Percentiles rank a stretch among this genome's conserved stretches.
These are phyloP conservation scores for Channa argus DNA, from an alignment of 2,113 vertebrate species.

Conservation along the genomic window DNA sequence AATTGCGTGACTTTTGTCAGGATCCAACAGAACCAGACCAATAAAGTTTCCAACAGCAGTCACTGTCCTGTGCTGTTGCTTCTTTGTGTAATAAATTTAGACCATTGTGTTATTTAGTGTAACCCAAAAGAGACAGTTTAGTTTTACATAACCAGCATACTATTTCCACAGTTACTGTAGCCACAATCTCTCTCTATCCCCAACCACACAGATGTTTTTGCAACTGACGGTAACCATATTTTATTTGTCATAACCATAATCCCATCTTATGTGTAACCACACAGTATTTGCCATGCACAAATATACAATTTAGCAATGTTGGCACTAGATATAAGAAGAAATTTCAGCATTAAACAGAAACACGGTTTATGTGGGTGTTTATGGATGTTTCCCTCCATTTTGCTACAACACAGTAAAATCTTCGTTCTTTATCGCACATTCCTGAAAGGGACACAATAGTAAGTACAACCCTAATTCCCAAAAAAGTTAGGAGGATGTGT, in stretches of 20 bases:
- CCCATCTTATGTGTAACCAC: not conserved
- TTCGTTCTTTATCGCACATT: too few relatives aligned
- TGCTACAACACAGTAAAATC: too few relatives aligned
- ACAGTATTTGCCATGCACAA: not conserved
- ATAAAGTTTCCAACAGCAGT: not conserved
- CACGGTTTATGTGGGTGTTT: too few relatives aligned
- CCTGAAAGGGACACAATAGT: too few relatives aligned
- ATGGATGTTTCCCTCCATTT: not conserved
- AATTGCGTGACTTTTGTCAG: not conserved
- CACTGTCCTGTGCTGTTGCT: not conserved
- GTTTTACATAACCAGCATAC: too few relatives aligned
- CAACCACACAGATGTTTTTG: not conserved
- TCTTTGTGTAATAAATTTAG: not conserved
- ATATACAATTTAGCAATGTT: not conserved
- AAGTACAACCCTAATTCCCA: too few relatives aligned
- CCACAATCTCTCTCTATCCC: not conserved
- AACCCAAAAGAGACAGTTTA: too few relatives aligned
- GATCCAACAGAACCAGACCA: constrained; percentile 1
- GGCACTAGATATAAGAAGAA: not conserved
- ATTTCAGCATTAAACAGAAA: too few relatives aligned
- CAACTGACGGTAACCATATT: not conserved
- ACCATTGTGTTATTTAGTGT: not conserved
- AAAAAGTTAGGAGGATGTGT: too few relatives aligned
- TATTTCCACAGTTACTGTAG: too few relatives aligned
- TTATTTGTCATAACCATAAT: not conserved